Evolutionary conservation across 2,888 invertebrate species (phyloP), one percentile per base, ranked within the genome.

Genomic region (Bellardia bayeri): DNA sequence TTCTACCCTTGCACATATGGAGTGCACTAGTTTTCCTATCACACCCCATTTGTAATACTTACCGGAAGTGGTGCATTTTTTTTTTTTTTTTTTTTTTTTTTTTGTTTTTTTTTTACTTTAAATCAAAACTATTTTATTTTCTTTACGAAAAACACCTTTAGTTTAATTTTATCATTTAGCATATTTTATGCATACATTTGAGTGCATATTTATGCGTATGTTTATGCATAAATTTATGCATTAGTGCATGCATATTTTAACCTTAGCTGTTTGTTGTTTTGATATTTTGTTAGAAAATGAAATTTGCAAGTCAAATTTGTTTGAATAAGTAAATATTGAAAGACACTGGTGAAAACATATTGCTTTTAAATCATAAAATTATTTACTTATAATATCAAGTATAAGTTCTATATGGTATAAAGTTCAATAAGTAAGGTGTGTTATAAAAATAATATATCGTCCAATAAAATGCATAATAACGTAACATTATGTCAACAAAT

Each of bases 181-280:
- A 69, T 54, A 69, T 51, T 51, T 56, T 72, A 54, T 71, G 13
- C 16, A 56, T 40, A 37, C 49, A 16, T 64, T 16, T 61, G 14
- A 33, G 61, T 33, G 45, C 45, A 45, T 45, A 66, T 66, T 16
- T 42, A 16, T 45, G 23, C 23, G 45, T 42, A 69, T 40, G 30
- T 51, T 69, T 49, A n/a, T 51, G 69, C 69, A 69, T n/a, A 33
- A 33, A 69, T 69, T 33, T 69, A 37, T 69, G 69, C 33, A 69
- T 69, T 69, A 30, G 33, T 69, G 49, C 63, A 54, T 56, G n/a
- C 51, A n/a, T 37, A 64, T 64, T 51, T n/a, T 61, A 33, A 33
- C 33, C 7, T 61, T 14, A 14, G n/a, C 6, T n/a, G n/a, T 51
- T 51, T n/a, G n/a, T 51, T 51, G 51, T 51, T 51, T 51, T 51